Evolutionary conservation across 2,797 vertebrate species (phyloP).

Genomic region (Taenioides sp.): DNA sequence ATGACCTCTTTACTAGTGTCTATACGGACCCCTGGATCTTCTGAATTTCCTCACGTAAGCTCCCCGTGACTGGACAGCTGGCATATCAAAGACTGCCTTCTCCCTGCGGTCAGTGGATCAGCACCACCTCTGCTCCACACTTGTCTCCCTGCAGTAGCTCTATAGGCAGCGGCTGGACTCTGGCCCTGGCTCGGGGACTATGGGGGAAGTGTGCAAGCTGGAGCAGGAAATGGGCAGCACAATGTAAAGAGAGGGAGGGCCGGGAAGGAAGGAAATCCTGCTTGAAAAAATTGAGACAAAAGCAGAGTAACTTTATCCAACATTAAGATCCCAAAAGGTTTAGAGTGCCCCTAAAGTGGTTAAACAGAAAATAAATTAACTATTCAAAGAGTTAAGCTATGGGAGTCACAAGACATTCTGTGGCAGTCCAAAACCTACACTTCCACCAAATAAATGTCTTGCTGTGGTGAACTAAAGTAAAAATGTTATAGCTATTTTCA

Average conservation of each 20-base stretch:
- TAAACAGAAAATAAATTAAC: slow-evolving; percentile 6
- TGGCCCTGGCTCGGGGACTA: slow-evolving; percentile 22
- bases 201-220: slow-evolving; percentile 37
- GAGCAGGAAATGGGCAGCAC: slow-evolving; percentile 78
- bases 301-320: slow-evolving; percentile 63
- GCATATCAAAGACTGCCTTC: slow-evolving; percentile 61
- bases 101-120: slow-evolving; percentile 39
- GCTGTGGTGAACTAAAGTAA: neutral
- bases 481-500: neutral
- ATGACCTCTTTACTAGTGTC: slow-evolving; percentile 59
- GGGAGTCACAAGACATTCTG: neutral
- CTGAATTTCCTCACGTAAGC: slow-evolving; percentile 47
- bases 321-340: slow-evolving; percentile 38
- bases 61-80: slow-evolving; percentile 71
- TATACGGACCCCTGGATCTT: slow-evolving; percentile 30
- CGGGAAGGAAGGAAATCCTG: slow-evolving; percentile 84
- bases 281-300: slow-evolving; percentile 75
- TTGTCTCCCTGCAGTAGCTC: slow-evolving; percentile 16
- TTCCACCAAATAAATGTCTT: neutral
- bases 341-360: slow-evolving; percentile 8
- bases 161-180: slow-evolving; percentile 24
- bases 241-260: slow-evolving; percentile 82
- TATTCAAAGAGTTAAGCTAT: neutral
- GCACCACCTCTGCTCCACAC: slow-evolving; percentile 27
- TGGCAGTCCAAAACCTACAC: no score